Percentiles rank a stretch among this genome's conserved stretches.
Conservation (phyloP, 2,797 vertebrate genomes). For the Helostoma temminkii region DNA sequence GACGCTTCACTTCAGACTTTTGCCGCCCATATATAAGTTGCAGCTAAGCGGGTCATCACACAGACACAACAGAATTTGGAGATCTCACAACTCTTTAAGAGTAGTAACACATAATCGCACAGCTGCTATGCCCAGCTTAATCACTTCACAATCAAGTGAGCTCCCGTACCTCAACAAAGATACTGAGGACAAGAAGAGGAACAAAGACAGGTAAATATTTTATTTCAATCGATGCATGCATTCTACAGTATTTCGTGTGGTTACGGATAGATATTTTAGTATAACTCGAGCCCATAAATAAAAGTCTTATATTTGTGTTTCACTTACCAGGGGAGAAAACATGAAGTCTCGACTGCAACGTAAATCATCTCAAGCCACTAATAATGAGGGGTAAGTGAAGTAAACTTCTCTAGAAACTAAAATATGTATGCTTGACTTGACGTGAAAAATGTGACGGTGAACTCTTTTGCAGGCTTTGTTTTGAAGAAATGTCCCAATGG, state of each 20-base stretch:
- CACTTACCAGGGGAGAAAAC: conserved; percentile 53
- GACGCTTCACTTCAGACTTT: conserved; percentile 56
- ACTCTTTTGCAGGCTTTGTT: conserved; percentile 79
- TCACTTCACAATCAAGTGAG: conserved; percentile 53
- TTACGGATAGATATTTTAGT: neutral
- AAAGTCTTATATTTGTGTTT: conserved; percentile 29
- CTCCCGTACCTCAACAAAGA: conserved; percentile 71
- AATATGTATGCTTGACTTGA: neutral
- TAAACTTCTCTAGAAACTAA: neutral
- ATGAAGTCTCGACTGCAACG: conserved; percentile 62
- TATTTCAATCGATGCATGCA: neutral
- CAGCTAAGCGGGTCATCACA: neutral
- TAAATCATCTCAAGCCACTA: conserved; percentile 40
- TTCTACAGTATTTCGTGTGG: neutral
- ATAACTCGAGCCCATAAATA: neutral
- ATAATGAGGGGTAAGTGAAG: conserved; percentile 62
- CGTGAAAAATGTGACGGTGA: conserved; percentile 23
- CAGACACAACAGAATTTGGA: conserved; percentile 29
- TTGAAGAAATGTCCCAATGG: conserved; percentile 87
- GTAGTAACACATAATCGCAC: conserved; percentile 7
- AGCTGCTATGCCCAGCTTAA: conserved; percentile 71
- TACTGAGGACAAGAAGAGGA: conserved; percentile 63
- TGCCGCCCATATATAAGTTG: conserved; percentile 49
- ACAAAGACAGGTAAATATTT: conserved; percentile 66
- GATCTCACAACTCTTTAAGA: conserved; percentile 7